phyloP scores from a whole-genome alignment of 2,888 invertebrate genomes.

The Psylliodes chrysocephalus region DNA sequence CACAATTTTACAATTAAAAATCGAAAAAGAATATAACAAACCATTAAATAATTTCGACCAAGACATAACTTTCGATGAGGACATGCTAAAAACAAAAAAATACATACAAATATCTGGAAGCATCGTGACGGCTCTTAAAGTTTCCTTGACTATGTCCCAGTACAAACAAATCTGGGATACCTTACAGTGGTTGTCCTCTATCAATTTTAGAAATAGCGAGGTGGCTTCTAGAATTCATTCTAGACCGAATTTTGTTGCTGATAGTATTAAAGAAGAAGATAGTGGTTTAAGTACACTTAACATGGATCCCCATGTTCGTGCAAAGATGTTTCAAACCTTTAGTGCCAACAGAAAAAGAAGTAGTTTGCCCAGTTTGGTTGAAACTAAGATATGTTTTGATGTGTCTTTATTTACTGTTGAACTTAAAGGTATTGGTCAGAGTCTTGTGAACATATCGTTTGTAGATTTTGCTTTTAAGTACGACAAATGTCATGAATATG shows the following conservation, averaged over 20 bases:
- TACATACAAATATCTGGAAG: conserved; percentile 74
- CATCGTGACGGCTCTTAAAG: conserved; percentile 85
- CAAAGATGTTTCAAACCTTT: conserved; percentile 65
- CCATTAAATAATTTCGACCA: background rate
- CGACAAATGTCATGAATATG: conserved; percentile 73
- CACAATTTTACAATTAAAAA: conserved; percentile 79
- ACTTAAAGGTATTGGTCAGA: conserved; percentile 76
- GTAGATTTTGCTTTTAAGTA: conserved; percentile 83
- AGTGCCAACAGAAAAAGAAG: conserved; percentile 29
- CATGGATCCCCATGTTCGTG: conserved; percentile 73
- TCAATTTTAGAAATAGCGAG: conserved; percentile 57
- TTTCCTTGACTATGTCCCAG: conserved; percentile 86
- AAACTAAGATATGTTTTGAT: conserved; percentile 72
- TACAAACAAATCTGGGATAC: conserved; percentile 91
- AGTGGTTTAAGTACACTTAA: conserved; percentile 66
- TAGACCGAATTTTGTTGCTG: conserved; percentile 51
- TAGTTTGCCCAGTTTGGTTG: conserved; percentile 26
- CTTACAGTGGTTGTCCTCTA: conserved; percentile 62
- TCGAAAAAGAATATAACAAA: conserved; percentile 57
- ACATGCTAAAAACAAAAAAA: conserved; percentile 40
- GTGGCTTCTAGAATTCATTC: conserved; percentile 50
- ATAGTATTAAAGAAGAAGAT: conserved; percentile 64
- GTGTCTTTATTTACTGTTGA: conserved; percentile 80
- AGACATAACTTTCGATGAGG: conserved; percentile 11
- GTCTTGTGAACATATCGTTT: conserved; percentile 87